These are phyloP conservation scores for Siderastrea siderea DNA, from an alignment of 92 coral and sea anemone species.

Conservation along the genomic window DNA sequence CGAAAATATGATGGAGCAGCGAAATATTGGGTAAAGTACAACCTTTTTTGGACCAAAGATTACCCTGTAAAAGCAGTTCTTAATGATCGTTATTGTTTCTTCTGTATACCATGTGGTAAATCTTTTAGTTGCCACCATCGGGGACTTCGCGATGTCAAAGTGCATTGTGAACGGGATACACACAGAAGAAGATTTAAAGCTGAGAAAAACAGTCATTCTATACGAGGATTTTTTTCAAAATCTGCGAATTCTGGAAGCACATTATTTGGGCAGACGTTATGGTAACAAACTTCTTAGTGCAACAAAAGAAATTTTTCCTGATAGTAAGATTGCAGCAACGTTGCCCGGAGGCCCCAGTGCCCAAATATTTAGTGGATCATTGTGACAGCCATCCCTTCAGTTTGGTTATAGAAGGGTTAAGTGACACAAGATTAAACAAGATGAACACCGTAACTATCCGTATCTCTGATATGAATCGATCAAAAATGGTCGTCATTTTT, in stretches of 20 bases:
- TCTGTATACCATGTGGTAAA: constrained; percentile 66
- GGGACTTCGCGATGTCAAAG: constrained; percentile 51
- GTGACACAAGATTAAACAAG: constrained; percentile 61
- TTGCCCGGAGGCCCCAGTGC: constrained; percentile 47
- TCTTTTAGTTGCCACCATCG: constrained; percentile 56
- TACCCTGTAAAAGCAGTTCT: constrained; percentile 55
- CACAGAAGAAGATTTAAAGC: constrained; percentile 37
- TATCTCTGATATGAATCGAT: constrained; percentile 62
- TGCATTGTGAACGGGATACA: constrained; percentile 11
- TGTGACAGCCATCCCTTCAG: constrained; percentile 73
- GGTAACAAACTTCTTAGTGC: constrained; percentile 41
- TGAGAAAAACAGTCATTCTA: constrained; percentile 34
- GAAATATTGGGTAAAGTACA: constrained; percentile 61
- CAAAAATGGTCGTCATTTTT: constrained; percentile 72
- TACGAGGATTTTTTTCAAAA: constrained; percentile 25
- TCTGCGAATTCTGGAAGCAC: constrained; percentile 33
- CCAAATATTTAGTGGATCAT: constrained; percentile 47
- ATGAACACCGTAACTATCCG: constrained; percentile 64
- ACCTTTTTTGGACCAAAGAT: constrained; percentile 55
- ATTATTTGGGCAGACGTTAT: constrained; percentile 18
- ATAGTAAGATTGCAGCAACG: background rate
- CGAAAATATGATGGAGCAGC: constrained; percentile 67
- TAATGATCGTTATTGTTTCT: constrained; percentile 45
- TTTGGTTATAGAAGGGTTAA: constrained; percentile 71
- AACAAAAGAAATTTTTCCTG: constrained; percentile 11